phyloP scores from a whole-genome alignment of 2,888 invertebrate genomes.

The Trypoxylon attenuatum region DNA sequence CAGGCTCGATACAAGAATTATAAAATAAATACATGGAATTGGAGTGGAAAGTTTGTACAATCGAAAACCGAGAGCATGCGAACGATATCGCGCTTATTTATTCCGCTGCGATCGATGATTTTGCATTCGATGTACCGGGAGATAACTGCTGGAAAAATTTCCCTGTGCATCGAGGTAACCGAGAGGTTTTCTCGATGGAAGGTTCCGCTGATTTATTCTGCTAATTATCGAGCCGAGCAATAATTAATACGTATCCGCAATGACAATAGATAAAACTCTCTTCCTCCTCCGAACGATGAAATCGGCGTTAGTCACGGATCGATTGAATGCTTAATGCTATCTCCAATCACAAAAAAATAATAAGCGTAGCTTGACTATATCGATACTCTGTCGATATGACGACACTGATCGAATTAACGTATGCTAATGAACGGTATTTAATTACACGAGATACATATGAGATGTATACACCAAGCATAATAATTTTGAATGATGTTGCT shows the following conservation, averaged over 20 bases:
- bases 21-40: too few relatives aligned
- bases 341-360: background rate
- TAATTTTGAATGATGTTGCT: too few relatives aligned
- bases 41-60: too few relatives aligned
- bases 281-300: background rate
- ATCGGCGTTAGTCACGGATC: background rate
- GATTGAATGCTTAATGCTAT: background rate
- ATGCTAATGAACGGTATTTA: background rate
- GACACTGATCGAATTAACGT: background rate
- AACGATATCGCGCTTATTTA: background rate
- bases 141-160: background rate
- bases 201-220: background rate
- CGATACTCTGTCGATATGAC: background rate
- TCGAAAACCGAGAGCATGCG: too few relatives aligned
- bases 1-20: too few relatives aligned
- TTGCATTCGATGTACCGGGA: background rate
- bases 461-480: too few relatives aligned
- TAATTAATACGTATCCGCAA: background rate
- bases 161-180: background rate
- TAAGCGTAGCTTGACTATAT: background rate
- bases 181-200: background rate
- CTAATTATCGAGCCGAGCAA: background rate
- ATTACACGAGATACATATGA: too few relatives aligned
- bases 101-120: background rate
- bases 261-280: background rate